Conservation (phyloP, 2,888 invertebrate species). For the Tolmerus cingulatus region DNA sequence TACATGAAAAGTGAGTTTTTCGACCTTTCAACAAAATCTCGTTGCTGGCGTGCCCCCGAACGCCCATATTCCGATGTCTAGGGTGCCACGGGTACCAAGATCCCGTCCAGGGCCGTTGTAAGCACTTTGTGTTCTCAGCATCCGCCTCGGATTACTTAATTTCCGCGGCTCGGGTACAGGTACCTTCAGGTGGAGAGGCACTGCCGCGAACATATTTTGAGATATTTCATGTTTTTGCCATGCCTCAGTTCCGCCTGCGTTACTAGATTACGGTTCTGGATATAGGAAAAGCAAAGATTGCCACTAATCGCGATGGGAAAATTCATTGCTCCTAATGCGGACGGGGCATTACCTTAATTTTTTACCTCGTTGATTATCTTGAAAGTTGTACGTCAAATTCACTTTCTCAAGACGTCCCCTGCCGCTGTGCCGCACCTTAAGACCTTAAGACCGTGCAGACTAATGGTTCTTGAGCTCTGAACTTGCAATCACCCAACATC, state of each 20-base stretch:
- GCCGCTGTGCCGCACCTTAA: not conserved
- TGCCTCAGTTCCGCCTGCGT: not conserved
- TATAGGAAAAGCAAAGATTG: not conserved
- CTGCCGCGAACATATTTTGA: not conserved
- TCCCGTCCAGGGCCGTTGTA: not conserved
- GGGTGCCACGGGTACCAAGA: not conserved
- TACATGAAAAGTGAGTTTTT: constrained; percentile 49
- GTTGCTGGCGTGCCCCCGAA: not conserved
- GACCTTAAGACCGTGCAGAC: not conserved
- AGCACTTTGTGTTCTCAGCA: not conserved
- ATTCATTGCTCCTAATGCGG: constrained; percentile 6
- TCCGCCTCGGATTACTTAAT: constrained; percentile 38
- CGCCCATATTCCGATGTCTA: constrained; percentile 14
- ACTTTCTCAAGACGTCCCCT: constrained; percentile 9
- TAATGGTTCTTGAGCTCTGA: not conserved
- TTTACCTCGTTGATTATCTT: not conserved
- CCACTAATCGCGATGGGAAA: constrained; percentile 10
- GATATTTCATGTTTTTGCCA: constrained; percentile 24
- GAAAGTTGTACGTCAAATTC: constrained; percentile 10
- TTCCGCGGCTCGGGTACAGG: not conserved
- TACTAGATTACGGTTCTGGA: not conserved
- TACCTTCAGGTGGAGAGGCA: not conserved
- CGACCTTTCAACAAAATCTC: constrained; percentile 45
- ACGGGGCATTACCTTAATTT: not conserved
- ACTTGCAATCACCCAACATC: not conserved